Conservation (phyloP, 2,888 invertebrate species). For the Ectobius pallidus region DNA sequence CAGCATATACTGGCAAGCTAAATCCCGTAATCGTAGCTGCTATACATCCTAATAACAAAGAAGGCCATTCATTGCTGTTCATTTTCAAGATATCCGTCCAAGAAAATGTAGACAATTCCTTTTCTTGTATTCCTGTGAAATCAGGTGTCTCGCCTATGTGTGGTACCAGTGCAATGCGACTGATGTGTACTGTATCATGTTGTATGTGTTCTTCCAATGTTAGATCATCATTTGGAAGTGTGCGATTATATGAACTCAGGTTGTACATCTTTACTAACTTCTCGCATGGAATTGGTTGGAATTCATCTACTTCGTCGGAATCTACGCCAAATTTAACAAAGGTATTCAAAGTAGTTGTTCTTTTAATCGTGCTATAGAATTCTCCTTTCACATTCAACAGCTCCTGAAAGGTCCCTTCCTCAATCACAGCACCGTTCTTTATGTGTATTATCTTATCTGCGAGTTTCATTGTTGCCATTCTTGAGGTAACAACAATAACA, state of each 20-base stretch:
- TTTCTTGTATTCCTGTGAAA: conserved; percentile 17
- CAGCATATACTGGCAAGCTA: conserved; percentile 51
- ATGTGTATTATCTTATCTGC: conserved; percentile 36
- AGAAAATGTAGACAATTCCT: conserved; percentile 8
- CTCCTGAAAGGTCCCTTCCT: conserved; percentile 30
- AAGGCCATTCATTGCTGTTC: conserved; percentile 51
- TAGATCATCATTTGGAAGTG: conserved; percentile 14
- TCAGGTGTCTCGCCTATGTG: conserved; percentile 35
- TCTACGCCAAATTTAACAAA: conserved; percentile 3
- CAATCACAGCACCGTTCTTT: conserved; percentile 28
- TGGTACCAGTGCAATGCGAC: conserved; percentile 39
- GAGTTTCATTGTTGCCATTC: conserved; percentile 9
- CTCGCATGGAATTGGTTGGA: conserved; percentile 9
- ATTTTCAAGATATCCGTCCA: conserved; percentile 47
- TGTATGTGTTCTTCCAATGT: conserved; percentile 26
- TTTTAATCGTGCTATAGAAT: conserved; percentile 30
- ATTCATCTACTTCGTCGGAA: conserved; percentile 10
- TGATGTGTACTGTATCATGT: conserved; percentile 40
- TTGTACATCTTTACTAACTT: background rate
- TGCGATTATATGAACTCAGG: conserved; percentile 20
- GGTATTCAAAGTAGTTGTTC: conserved; percentile 28
- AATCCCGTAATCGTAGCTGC: conserved; percentile 51
- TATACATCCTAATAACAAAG: conserved; percentile 49
- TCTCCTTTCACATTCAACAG: conserved; percentile 44
- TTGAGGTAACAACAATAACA: conserved; percentile 7